phyloP scores from a whole-genome alignment of 2,113 vertebrate species.

The Corythoichthys haematopterus region DNA sequence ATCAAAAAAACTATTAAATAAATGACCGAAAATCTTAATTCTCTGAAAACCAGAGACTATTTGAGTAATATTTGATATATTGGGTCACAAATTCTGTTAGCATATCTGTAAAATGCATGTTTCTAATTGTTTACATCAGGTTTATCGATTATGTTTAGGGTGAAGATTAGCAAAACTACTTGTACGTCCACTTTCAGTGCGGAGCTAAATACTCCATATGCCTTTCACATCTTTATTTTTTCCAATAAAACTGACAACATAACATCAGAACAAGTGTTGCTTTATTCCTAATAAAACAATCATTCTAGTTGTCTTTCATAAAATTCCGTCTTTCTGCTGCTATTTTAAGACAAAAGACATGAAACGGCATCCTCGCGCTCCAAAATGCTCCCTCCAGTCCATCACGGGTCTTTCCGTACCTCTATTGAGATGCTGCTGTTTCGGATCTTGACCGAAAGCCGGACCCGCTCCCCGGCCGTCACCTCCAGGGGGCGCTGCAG shows the following conservation, averaged over 20 bases:
- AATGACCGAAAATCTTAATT: too few relatives aligned
- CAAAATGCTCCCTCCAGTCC: background rate
- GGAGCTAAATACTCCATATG: slow-evolving; percentile 11
- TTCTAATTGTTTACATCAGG: background rate
- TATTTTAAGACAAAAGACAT: background rate
- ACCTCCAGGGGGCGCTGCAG: slow-evolving; percentile 82
- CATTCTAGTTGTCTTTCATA: background rate
- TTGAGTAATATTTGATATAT: too few relatives aligned
- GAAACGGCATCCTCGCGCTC: background rate
- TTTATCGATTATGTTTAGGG: too few relatives aligned
- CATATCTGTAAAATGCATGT: background rate
- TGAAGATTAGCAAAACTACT: too few relatives aligned
- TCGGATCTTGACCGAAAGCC: slow-evolving; percentile 79
- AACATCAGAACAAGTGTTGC: slow-evolving; percentile 13
- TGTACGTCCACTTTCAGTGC: too few relatives aligned
- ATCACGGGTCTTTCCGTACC: background rate
- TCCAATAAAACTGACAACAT: slow-evolving; percentile 26
- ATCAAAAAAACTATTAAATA: too few relatives aligned
- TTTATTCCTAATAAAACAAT: background rate
- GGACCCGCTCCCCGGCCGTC: slow-evolving; percentile 75
- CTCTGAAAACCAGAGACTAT: too few relatives aligned
- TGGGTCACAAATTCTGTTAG: too few relatives aligned
- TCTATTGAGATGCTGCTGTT: slow-evolving; percentile 88
- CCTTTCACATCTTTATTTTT: slow-evolving; percentile 44
- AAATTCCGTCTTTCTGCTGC: background rate